Percentiles rank a stretch among this genome's conserved stretches.
Evolutionary conservation across 2,888 invertebrate genomes (phyloP).

Genomic region (Dermolepida albohirtum): DNA sequence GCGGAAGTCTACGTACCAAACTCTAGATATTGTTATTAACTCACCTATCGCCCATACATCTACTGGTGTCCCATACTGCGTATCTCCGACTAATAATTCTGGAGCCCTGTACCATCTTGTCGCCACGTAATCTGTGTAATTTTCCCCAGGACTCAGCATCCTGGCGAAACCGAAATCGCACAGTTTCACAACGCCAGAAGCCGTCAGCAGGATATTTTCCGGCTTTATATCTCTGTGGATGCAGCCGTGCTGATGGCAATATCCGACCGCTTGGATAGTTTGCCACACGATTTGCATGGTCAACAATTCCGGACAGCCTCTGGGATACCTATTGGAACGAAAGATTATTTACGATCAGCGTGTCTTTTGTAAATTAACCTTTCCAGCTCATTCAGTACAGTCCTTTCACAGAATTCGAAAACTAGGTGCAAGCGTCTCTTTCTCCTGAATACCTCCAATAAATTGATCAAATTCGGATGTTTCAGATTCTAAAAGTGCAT

Average conservation of each 20-base stretch:
- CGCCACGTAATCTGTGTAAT: conserved; percentile 99
- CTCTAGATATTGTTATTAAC: background rate
- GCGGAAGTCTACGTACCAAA: too few species aligned
- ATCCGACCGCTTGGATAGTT: conserved; percentile 93
- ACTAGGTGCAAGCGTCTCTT: conserved; percentile 96
- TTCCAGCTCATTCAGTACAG: conserved; percentile 96
- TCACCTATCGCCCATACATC: conserved; percentile 98
- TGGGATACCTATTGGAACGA: conserved; percentile 71
- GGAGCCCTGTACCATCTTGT: conserved; percentile 99
- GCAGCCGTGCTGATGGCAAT: conserved; percentile 97
- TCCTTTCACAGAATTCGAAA: conserved; percentile 98
- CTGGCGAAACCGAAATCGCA: conserved; percentile 99
- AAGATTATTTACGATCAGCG: background rate
- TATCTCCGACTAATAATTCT: conserved; percentile 96
- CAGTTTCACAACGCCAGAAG: conserved; percentile 93
- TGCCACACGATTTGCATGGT: conserved; percentile 96
- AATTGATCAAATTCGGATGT: conserved; percentile 96
- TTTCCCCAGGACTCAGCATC: conserved; percentile 96
- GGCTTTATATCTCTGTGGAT: conserved; percentile 98
- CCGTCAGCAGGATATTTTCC: conserved; percentile 96
- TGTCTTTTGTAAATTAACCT: conserved; percentile 62
- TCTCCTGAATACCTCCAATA: conserved; percentile 96
- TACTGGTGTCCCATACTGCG: conserved; percentile 90
- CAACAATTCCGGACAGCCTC: conserved; percentile 90
- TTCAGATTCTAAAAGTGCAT: conserved; percentile 85